Evolutionary conservation across 2,888 invertebrate genomes (phyloP).

Genomic region (Melitaea athalia): DNA sequence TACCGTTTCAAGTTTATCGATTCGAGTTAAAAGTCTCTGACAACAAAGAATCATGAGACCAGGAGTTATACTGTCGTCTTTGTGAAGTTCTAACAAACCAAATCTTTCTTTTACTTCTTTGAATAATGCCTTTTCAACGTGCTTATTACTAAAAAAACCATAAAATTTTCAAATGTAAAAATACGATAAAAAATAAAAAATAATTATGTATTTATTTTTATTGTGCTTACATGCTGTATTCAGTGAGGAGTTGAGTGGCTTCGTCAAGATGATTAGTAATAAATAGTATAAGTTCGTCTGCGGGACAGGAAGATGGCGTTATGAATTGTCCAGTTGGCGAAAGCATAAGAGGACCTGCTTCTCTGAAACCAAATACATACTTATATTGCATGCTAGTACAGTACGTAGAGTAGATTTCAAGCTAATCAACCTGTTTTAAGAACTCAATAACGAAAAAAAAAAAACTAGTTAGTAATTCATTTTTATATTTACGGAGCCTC

Average conservation of each 20-base stretch:
- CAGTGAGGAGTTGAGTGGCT: constrained; percentile 87
- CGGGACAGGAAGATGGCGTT: constrained; percentile 95
- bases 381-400: not conserved
- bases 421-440: not conserved
- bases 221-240: constrained; percentile 87
- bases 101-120: constrained; percentile 85
- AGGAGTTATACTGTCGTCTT: constrained; percentile 95
- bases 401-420: too few relatives aligned
- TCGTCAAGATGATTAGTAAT: constrained; percentile 89
- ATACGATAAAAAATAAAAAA: not conserved
- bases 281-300: constrained; percentile 91
- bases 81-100: constrained; percentile 87
- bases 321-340: constrained; percentile 97
- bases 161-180: not conserved
- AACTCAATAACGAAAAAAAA: not conserved
- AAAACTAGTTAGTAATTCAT: not conserved
- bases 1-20: constrained; percentile 62
- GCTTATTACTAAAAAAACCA: constrained; percentile 85
- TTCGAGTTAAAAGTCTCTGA: constrained; percentile 84
- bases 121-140: constrained; percentile 89
- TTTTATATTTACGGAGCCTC: too few relatives aligned
- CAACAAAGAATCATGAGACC: constrained; percentile 94
- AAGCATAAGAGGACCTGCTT: constrained; percentile 96
- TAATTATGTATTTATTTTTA: constrained; percentile 30
- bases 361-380: constrained; percentile 78